Evolutionary conservation across 2,888 invertebrate genomes (phyloP).

Genomic region (Euclidia mi): DNA sequence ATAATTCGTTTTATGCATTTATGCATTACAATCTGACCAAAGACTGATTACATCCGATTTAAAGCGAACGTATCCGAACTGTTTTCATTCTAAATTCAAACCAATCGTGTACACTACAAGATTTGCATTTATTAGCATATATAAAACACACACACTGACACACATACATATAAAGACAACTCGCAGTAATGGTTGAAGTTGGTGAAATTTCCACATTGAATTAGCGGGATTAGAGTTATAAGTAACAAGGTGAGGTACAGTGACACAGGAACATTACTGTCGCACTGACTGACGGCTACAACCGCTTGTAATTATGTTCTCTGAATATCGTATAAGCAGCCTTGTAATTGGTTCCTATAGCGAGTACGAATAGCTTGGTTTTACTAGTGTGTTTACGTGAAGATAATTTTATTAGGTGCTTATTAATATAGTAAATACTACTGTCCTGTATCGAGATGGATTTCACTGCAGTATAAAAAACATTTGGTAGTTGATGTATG

Average conservation of each 20-base stretch:
- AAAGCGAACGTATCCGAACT: too few relatives aligned
- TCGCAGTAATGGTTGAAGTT: background rate
- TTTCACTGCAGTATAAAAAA: too few relatives aligned
- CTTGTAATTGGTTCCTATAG: slow-evolving; percentile 53
- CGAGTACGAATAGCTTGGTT: slow-evolving; percentile 15
- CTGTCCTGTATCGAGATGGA: too few relatives aligned
- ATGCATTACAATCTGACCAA: too few relatives aligned
- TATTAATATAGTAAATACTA: too few relatives aligned
- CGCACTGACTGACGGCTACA: slow-evolving; percentile 75
- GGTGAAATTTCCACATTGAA: slow-evolving; percentile 36
- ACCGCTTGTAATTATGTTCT: slow-evolving; percentile 74
- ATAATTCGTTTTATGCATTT: too few relatives aligned
- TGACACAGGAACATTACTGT: slow-evolving; percentile 51
- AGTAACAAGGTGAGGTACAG: slow-evolving; percentile 45
- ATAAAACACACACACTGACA: too few relatives aligned
- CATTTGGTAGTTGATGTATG: too few relatives aligned
- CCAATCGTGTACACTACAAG: background rate
- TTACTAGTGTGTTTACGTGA: slow-evolving; percentile 7
- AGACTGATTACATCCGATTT: too few relatives aligned
- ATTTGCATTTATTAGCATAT: background rate
- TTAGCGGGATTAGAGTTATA: slow-evolving; percentile 45
- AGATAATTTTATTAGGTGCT: too few relatives aligned
- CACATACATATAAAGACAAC: slow-evolving; percentile 2
- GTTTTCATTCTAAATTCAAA: background rate
- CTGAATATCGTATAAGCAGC: slow-evolving; percentile 69